Percentiles rank a stretch among this genome's conserved stretches.
These are phyloP conservation scores for Cyaniris semiargus DNA, from an alignment of 2,888 invertebrate genomes.

Conservation along the genomic window DNA sequence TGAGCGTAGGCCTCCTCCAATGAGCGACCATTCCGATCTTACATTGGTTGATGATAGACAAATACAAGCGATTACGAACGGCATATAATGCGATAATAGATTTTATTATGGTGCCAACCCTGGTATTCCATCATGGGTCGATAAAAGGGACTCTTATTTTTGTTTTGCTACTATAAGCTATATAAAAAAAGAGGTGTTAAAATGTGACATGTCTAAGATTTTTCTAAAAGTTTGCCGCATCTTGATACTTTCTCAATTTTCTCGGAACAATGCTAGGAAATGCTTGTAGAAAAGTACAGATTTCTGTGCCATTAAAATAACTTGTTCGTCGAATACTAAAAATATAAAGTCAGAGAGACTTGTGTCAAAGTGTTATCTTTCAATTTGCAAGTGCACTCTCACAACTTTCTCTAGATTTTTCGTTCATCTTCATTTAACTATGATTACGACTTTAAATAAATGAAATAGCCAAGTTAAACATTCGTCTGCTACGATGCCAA, in stretches of 20 bases:
- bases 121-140: no score
- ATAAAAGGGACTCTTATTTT: no score
- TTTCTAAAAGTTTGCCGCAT: background rate
- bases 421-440: background rate
- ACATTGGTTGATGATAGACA: no score
- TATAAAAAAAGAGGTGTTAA: no score
- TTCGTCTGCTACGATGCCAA: no score
- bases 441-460: background rate
- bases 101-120: no score
- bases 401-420: background rate
- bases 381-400: background rate
- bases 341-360: background rate
- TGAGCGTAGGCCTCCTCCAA: no score
- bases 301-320: background rate
- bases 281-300: background rate
- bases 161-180: no score
- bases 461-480: no score
- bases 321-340: background rate
- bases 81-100: no score
- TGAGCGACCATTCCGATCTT: no score
- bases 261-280: background rate
- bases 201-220: background rate
- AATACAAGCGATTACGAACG: no score
- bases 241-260: background rate
- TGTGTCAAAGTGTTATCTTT: background rate